Evolutionary conservation across 2,888 invertebrate genomes (phyloP), one percentile per base, ranked within the genome.

Genomic region (Mythimna vitellina): DNA sequence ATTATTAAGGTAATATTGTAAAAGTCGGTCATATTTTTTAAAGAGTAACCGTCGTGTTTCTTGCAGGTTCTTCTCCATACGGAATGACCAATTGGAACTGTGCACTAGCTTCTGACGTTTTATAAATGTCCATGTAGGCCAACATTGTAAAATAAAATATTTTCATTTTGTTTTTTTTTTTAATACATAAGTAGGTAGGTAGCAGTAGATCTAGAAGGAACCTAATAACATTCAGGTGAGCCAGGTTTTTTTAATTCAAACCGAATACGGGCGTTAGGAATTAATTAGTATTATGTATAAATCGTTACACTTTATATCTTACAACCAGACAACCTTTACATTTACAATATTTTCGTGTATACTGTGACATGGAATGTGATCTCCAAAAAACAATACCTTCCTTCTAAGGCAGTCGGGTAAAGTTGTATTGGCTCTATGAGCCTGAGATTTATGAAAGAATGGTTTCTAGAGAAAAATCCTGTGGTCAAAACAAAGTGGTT

Each of bases 311-410:
- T 76, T 83, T 80, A 84, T 70, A 76, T 71, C 65, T 76, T 71
- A 84, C 80, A 82, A 70, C 53, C 82, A 73, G 64, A 73, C 78
- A 78, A 85, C 69, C 73, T 80, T 73, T 73, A 84, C 84, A 82
- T 78, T 73, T 73, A 80, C 70, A 73, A 80, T 80, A 83, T 63
- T 57, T 57, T 70, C 67, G 80, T 73, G 79, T 66, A 68, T 56
- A 22, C 22, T 51, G 10, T n/a, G 51, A 63, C 64, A 0, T 72
- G 65, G 51, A 56, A 61, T 72, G 70, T 65, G 76, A 70, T 78
- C 78, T 76, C 73, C 85, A 68, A 56, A 72, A 46, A 0, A 46
- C 17, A 46, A 20, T 46, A 46, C 46, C 46, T 7, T 7, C 17
- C 7, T 7, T 46, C 6, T 7, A 46, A 17, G 6, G 7, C 17